phyloP scores from a whole-genome alignment of 2,113 vertebrate genomes.

The Columba janthina region DNA sequence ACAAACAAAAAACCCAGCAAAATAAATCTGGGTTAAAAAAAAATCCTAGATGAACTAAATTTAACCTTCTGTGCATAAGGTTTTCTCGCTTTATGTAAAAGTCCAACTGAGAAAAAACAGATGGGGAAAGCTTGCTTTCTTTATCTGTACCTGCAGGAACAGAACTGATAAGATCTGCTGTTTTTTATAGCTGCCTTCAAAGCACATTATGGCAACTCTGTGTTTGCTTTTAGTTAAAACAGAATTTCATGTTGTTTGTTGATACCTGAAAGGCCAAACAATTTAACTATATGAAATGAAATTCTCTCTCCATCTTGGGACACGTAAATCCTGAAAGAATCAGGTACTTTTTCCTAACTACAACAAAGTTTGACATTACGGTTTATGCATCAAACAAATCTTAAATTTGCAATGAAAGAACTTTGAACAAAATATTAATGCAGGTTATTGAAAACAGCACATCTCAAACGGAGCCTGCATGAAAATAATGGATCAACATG shows the following conservation, averaged over 20 bases:
- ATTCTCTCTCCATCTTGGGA: rapidly evolving
- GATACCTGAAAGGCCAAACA: not conserved
- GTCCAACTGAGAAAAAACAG: not conserved
- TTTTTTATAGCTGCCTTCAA: not conserved
- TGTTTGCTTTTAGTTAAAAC: not conserved
- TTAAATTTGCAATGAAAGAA: not conserved
- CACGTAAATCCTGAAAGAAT: not conserved
- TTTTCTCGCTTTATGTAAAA: not conserved
- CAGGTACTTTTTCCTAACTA: not conserved
- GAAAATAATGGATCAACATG: not conserved
- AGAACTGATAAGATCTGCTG: not conserved
- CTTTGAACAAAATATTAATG: not conserved
- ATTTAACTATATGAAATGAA: not conserved
- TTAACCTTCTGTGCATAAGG: not conserved
- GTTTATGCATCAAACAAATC: not conserved
- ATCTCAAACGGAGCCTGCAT: rapidly evolving
- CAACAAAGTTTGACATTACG: not conserved
- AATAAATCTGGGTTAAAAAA: not conserved
- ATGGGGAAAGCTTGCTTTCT: not conserved
- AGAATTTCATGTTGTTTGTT: not conserved
- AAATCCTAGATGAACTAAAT: not conserved
- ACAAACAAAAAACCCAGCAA: not conserved
- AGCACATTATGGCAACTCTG: not conserved
- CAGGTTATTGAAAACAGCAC: not conserved
- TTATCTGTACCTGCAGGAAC: not conserved